Conservation (phyloP, 2,113 vertebrate species). For the Trichomycterus rosablanca region DNA sequence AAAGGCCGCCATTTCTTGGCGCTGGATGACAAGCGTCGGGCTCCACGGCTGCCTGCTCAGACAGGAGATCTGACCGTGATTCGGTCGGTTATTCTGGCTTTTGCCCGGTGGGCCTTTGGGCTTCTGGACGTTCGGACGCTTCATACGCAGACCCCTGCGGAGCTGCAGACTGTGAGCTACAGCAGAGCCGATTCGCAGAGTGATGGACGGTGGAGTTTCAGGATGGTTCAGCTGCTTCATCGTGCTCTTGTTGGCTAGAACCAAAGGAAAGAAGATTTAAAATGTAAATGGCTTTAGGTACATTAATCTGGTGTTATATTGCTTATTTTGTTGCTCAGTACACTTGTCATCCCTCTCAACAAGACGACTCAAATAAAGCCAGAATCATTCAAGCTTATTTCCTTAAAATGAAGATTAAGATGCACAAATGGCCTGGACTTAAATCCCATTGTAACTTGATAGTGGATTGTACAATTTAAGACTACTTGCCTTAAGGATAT, state of each 20-base stretch:
- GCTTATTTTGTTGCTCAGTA: too few relatives aligned
- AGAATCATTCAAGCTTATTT: too few relatives aligned
- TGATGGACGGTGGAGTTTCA: conserved; percentile 71
- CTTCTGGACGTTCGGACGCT: conserved; percentile 63
- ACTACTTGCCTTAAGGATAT: too few relatives aligned
- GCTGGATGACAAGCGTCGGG: conserved; percentile 74
- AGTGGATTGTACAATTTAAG: too few relatives aligned
- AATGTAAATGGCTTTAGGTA: background rate
- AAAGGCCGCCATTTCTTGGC: conserved; percentile 88
- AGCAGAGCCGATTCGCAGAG: conserved; percentile 65
- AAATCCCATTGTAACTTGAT: too few relatives aligned
- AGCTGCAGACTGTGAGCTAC: conserved; percentile 63
- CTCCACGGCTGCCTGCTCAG: conserved; percentile 50
- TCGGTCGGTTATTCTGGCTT: conserved; percentile 42
- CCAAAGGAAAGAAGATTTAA: background rate
- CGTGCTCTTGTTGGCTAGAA: conserved; percentile 35
- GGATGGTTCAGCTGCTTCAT: conserved; percentile 70
- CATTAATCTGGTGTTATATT: too few relatives aligned
- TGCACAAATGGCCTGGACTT: too few relatives aligned
- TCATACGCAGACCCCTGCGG: conserved; percentile 63
- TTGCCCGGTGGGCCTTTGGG: conserved; percentile 58
- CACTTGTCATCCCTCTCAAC: too few relatives aligned
- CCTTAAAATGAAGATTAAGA: too few relatives aligned
- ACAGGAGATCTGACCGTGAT: background rate
- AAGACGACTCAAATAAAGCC: too few relatives aligned